Conservation (phyloP, 2,113 vertebrate species). For the Eonycteris spelaea region DNA sequence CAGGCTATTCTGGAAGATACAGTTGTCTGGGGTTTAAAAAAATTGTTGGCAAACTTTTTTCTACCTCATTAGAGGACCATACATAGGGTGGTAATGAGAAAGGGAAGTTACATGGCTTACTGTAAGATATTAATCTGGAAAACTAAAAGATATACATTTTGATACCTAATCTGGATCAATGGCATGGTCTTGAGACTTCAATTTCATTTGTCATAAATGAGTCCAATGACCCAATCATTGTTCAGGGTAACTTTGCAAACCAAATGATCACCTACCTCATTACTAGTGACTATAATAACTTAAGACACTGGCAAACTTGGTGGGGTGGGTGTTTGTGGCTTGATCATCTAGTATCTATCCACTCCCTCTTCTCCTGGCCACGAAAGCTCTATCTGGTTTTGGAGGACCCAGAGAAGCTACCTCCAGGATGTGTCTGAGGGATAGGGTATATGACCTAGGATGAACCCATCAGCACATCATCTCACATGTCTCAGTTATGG, state of each 20-base stretch:
- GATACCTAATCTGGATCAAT: conserved; percentile 33
- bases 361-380: not conserved
- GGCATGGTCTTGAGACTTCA: not conserved
- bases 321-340: not conserved
- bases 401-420: not conserved
- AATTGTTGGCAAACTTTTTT: conserved; percentile 3
- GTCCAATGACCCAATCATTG: not conserved
- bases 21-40: not conserved
- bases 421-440: not conserved
- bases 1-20: conserved; percentile 17
- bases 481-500: not conserved
- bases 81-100: not conserved
- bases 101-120: not conserved
- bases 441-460: not conserved
- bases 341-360: not conserved
- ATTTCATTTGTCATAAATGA: conserved; percentile 19
- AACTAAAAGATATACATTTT: conserved; percentile 33
- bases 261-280: not conserved
- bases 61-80: not conserved
- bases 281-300: not conserved
- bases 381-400: not conserved
- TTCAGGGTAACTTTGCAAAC: not conserved
- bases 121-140: not conserved
- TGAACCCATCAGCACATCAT: not conserved
- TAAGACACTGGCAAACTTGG: not conserved